Evolutionary conservation across 2,797 vertebrate genomes (phyloP), one percentile per base, ranked within the genome.

Genomic region (Etheostoma nigrum): DNA sequence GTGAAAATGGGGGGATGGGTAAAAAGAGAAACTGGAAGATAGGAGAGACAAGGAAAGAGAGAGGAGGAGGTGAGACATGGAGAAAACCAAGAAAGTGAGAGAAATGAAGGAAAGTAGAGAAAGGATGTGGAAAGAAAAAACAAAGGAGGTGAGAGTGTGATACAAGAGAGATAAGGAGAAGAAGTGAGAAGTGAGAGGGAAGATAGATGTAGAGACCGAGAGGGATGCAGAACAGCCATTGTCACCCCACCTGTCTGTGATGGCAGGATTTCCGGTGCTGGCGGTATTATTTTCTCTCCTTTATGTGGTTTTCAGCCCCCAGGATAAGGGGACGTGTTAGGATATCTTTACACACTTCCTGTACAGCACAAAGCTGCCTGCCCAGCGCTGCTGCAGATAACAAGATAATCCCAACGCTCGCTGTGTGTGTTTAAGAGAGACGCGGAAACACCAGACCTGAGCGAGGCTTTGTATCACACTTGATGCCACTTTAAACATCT

Each of bases 321-420:
- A 85, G 91, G 89, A 86, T 71, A 89, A 45, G 51, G 51, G 45
- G 79, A 72, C 72, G 70, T 62, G 6, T 71, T 0, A 18, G 84
- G 86, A 87, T 87, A 83, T 84, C 77, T 86, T 84, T 68, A 83
- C 86, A 79, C 81, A 82, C 85, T 86, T 91, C 89, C 88, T 86
- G 74, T 74, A n/a, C 71, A 12, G 64, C 71, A 89, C 89, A 90
- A 91, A 90, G 84, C 81, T 49, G 49, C 66, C 65, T 49, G 49
- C 66, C 65, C 68, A 51, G 61, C 65, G 33, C 54, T 52, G 71
- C 82, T 52, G 67, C 73, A 86, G 88, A 89, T 92, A 82, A 68
- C 52, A 30, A 84, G 86, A 90, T 87, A 80, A 86, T 84, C 79
- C 69, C 74, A 52, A 36, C 59, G 11, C 57, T 67, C 44, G 14